Base-by-base conservation (phyloP, 2,797 vertebrate species). In the Falco biarmicus region DNA sequence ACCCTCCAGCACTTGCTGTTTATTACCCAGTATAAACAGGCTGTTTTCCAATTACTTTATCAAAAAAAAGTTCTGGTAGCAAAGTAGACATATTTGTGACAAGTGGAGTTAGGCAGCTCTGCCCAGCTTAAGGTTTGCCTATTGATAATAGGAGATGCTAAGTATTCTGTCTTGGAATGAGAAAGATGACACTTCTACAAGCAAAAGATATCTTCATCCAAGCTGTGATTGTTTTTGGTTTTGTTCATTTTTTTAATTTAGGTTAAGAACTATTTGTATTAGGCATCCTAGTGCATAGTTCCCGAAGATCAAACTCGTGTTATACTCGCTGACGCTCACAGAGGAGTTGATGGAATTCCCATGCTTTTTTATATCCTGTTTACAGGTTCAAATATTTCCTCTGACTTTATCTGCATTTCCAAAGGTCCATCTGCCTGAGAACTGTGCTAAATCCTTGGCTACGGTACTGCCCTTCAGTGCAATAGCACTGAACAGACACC, bases 21-120 rank as follows among this genome's bases (percentile, higher is more conserved):
- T 91, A n/a, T 81, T 87, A 78, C 45, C 63, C 66, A 69, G 60
- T 60, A 82, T 53, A 87, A 93, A 91, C 37, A 74, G 61, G 81
- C 63, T 84, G 29, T 43, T 94, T 93, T 91, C 86, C 69, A 89
- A 78, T 69, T 79, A 45, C 63, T 84, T 93, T 95, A 87, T 91
- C 54, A 94, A 70, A 96, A 95, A 70, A 0, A 39, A 74, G 25
- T 68, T 84, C 63, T 93, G 32, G 53, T 84, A 91, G 79, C 75
- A 73, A 47, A 73, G 76, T 29, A 93, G 84, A 28, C 59, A 28
- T 54, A 60, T 87, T 91, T 91, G 48, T 87, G 87, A 75, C 47
- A 85, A 92, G 59, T 65, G 53, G 34, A 71, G 53, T 79, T 84
- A 34, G 65, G 57, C 43, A 84, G n/a, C 51, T 76, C 73, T 94